Evolutionary conservation across 2,888 invertebrate genomes (phyloP).

Genomic region (Pardosa pseudoannulata): DNA sequence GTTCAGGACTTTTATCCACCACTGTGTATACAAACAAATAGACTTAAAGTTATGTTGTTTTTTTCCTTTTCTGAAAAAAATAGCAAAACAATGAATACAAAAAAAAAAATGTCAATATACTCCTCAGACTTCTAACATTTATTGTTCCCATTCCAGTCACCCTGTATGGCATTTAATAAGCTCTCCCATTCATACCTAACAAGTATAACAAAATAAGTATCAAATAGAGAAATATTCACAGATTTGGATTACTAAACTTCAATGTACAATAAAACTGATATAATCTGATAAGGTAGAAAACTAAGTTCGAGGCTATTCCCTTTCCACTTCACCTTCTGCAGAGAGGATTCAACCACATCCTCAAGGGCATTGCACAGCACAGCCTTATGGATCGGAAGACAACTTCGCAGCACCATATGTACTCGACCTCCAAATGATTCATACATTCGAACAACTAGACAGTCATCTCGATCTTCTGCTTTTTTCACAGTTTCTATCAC

Average conservation of each 20-base stretch:
- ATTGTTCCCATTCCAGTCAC: background rate
- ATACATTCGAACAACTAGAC: slow-evolving; percentile 77
- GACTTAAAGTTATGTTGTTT: too few relatives aligned
- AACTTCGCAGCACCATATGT: slow-evolving; percentile 69
- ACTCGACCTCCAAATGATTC: slow-evolving; percentile 78
- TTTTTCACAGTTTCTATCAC: slow-evolving; percentile 78
- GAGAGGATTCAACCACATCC: slow-evolving; percentile 65
- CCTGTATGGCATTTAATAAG: slow-evolving; percentile 39
- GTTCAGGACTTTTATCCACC: too few relatives aligned
- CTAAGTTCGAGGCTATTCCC: slow-evolving; percentile 63
- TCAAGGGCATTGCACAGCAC: slow-evolving; percentile 74
- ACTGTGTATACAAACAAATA: too few relatives aligned
- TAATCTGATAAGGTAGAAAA: slow-evolving; percentile 67
- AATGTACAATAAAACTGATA: slow-evolving; percentile 70
- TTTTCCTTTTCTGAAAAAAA: too few relatives aligned
- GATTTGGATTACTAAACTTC: slow-evolving; percentile 50
- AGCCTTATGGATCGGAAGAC: slow-evolving; percentile 71
- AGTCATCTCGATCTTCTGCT: slow-evolving; percentile 76
- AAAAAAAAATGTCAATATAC: too few relatives aligned
- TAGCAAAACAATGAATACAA: too few relatives aligned
- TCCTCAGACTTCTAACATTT: background rate
- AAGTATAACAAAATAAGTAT: slow-evolving; percentile 56
- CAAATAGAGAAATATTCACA: background rate
- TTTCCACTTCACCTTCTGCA: slow-evolving; percentile 66
- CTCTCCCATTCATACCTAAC: slow-evolving; percentile 33